A percentile compares a stretch with the other conserved stretches of the same genome.
Evolutionary conservation across 2,113 vertebrate species (phyloP).

Genomic region (Dicaeum eximium): DNA sequence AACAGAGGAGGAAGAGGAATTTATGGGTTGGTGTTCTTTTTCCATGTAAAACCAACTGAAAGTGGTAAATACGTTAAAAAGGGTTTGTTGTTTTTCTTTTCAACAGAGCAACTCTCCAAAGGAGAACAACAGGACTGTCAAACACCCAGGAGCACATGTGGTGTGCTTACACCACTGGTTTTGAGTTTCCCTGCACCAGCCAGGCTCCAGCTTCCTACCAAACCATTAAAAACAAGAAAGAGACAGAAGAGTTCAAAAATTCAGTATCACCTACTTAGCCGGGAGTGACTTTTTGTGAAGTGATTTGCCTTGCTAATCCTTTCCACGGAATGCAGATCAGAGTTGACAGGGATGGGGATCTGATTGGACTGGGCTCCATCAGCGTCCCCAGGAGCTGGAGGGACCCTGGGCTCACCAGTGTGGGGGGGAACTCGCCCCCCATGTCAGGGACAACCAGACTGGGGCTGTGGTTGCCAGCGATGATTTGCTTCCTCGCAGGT

Average conservation of each 20-base stretch:
- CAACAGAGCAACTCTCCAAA: neutral
- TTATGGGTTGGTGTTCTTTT: neutral
- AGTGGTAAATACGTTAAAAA: neutral
- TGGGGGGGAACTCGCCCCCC: rapidly evolving
- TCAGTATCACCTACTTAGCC: neutral
- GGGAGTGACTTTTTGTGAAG: neutral
- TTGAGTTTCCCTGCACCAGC: neutral
- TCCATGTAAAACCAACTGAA: neutral
- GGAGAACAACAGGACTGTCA: neutral
- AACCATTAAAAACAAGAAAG: neutral
- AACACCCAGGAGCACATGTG: neutral
- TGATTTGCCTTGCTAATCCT: neutral
- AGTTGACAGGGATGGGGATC: neutral
- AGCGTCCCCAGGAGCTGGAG: neutral
- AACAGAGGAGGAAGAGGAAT: neutral
- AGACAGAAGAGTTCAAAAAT: neutral
- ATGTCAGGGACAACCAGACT: neutral
- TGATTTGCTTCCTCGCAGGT: constrained; percentile 4
- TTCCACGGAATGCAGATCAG: neutral
- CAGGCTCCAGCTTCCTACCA: neutral
- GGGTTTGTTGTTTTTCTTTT: neutral
- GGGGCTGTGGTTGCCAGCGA: neutral
- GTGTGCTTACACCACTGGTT: neutral
- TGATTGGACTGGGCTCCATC: neutral
- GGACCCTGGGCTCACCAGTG: neutral